Base-by-base conservation (phyloP, 2,113 vertebrate species). In the Nerophis lumbriciformis region DNA sequence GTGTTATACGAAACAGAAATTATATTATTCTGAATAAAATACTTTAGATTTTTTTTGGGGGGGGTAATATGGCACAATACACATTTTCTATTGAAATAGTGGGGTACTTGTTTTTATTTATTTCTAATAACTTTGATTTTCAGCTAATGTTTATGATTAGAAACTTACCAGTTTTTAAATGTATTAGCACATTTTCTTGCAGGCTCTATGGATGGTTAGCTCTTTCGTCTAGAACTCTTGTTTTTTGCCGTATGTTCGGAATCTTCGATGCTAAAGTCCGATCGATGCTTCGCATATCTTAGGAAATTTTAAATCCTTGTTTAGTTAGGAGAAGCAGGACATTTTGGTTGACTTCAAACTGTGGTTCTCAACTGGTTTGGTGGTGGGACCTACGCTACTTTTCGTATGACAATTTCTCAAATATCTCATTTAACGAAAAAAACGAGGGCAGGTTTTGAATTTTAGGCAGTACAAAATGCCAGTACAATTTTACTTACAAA, bases 1-100 rank as follows among this genome's bases (percentile, higher is more conserved):
- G 82, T 79, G 79, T 77, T 72, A 81, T 68, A 86, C 77, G 82
- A 81, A 84, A 84, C 77, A 75, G 68, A 81, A 73, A 81, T 75
- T 44, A 64, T 61, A 59, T 74, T 77, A 71, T 81, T 76, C 72
- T 78, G 56, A 84, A 75, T 81, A 75, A 59, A 65, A 66, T 66
- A 68, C 67, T 77, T 78, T 14, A 68, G 28, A 28, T 2, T 28
- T 28, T 28, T 28, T 28, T 28, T 28, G 1, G 28, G 28, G 28
- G 28, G 1, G 28, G 28, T 28, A 28, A 28, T 70, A 88, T 85
- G 81, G 85, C 87, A 90, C 84, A 90, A 87, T 70, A 79, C 62
- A 80, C 49, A 65, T 81, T 83, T 86, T 83, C 35, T 85, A 85
- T 72, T 67, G n/a, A 69, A 71, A 55, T 65, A 71, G 12, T 61